Base-by-base conservation (phyloP, 2,113 vertebrate genomes). In the Melanerpes formicivorus region DNA sequence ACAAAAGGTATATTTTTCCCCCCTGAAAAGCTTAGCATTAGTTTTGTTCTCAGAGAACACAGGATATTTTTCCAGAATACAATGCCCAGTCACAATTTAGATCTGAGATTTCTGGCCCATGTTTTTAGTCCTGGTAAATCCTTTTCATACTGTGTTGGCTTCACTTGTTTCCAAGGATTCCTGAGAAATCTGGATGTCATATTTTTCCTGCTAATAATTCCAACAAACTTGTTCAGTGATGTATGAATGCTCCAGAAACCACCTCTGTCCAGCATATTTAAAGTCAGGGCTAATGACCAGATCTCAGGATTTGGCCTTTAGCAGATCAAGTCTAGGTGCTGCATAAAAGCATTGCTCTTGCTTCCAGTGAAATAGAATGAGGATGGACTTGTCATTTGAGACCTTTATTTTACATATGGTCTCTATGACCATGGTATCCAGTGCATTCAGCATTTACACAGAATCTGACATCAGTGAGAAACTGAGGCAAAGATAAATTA, bases 401-500 rank as follows among this genome's bases (percentile, higher is more conserved):
- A 71, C 64, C 30, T 93, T 81, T 60, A 56, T 74, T 89, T 90
- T 79, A 12, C 42, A 66, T 56, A 80, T 48, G 71, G 34, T n/a
- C 34, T 60, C 46, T 46, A 1, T 22, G 66, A 9, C 32, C 0
- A 0, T 29, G 52, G 44, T 37, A 64, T 29, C 37, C 81, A 48
- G 50, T 46, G 34, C 26, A 23, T 54, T 88, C 89, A 89, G 81
- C 75, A 54, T 70, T 66, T 85, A 18, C 67, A 82, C 56, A 80
- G 72, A 66, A 30, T n/a, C 59, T 84, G 66, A 44, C 69, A 58
- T 11, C 88, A 64, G 21, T 17, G 77, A 93, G 95, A 95, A 95
- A 96, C 93, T 93, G 92, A 95, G 95, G 93, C 92, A 91, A 80
- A 95, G 88, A 78, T 46, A 77, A 90, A 88, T 55, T 87, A 76